Base-by-base conservation (phyloP, 1,140 invertebrate genomes). In the Adelges cooleyi region DNA sequence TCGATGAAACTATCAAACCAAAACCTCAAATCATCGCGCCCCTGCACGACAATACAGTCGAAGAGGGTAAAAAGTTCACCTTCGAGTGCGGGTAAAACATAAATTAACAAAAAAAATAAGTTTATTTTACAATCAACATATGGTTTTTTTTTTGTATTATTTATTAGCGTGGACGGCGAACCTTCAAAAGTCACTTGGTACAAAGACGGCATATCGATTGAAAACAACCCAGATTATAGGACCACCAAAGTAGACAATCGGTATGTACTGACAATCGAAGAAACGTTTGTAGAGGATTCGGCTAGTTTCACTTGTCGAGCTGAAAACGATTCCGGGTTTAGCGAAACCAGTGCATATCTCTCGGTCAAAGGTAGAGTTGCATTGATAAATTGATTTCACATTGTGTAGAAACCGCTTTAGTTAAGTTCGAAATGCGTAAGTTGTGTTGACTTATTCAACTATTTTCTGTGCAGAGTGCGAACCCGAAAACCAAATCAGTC, bases 221-320 rank as follows among this genome's bases (percentile, higher is more conserved):
- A 76, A 59, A 82, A 79, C 69, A 85, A 85, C 75, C 81, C 82
- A 4, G 84, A 87, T 69, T 86, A 87, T 70, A 77, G 80, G 67
- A 85, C 83, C 0, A 77, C 73, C 20, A 75, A 76, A 36, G 71
- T 77, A 44, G 74, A 78, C 53, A 81, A 82, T 1, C 66, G 79
- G n/a, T 84, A 82, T 33, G 80, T 77, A 10, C 73, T 90, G 8
- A 84, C 78, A 0, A 89, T 90, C 67, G 86, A 88, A 68, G 86
- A 90, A 75, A 86, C 84, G 1, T 89, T 91, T 70, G 80, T 84
- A 9, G 89, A 91, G 74, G 90, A 93, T 74, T 86, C 87, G 2
- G 87, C 86, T 0, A 78, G 77, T 38, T 93, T 90, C 71, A 86
- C 81, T 1, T 87, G 88, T 67, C 80, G 79, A 69, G 86, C 86